phyloP scores from a whole-genome alignment of 2,888 invertebrate genomes.

The Drosophila testacea region DNA sequence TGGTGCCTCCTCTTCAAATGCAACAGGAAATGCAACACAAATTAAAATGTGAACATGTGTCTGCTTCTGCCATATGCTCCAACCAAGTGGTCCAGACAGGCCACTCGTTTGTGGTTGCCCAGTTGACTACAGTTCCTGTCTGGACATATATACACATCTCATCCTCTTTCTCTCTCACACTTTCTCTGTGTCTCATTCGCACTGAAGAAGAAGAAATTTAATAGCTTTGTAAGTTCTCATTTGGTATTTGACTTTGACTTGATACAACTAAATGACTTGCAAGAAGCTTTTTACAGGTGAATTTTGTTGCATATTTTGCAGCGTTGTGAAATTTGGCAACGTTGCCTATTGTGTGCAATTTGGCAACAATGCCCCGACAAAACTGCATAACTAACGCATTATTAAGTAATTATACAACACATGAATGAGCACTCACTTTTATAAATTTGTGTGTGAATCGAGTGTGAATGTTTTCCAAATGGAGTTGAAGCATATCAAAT shows the following conservation, averaged over 20 bases:
- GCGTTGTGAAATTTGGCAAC: slow-evolving; percentile 32
- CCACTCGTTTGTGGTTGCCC: slow-evolving; percentile 62
- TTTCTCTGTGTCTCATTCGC: background rate
- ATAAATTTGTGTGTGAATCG: background rate
- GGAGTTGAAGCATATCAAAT: slow-evolving; percentile 73
- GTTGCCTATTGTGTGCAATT: slow-evolving; percentile 11
- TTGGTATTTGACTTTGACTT: slow-evolving; percentile 50
- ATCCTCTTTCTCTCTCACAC: background rate
- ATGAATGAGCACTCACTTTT: slow-evolving; percentile 10
- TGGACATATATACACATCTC: slow-evolving; percentile 3
- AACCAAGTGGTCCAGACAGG: slow-evolving; percentile 58
- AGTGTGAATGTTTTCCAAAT: background rate
- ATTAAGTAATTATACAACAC: slow-evolving; percentile 55
- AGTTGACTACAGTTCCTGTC: slow-evolving; percentile 38
- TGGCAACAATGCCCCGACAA: slow-evolving; percentile 8
- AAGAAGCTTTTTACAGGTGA: slow-evolving; percentile 4
- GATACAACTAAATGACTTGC: slow-evolving; percentile 26
- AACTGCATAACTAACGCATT: slow-evolving; percentile 42
- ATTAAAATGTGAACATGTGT: slow-evolving; percentile 75
- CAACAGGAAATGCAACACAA: slow-evolving; percentile 81
- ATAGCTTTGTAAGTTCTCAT: slow-evolving; percentile 50
- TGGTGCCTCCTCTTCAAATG: slow-evolving; percentile 44
- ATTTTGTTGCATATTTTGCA: slow-evolving; percentile 34
- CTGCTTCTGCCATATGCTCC: slow-evolving; percentile 23
- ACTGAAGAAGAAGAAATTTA: slow-evolving; percentile 17